Base-by-base conservation (phyloP, 2,797 vertebrate genomes). In the Yasuhikotakia modesta region DNA sequence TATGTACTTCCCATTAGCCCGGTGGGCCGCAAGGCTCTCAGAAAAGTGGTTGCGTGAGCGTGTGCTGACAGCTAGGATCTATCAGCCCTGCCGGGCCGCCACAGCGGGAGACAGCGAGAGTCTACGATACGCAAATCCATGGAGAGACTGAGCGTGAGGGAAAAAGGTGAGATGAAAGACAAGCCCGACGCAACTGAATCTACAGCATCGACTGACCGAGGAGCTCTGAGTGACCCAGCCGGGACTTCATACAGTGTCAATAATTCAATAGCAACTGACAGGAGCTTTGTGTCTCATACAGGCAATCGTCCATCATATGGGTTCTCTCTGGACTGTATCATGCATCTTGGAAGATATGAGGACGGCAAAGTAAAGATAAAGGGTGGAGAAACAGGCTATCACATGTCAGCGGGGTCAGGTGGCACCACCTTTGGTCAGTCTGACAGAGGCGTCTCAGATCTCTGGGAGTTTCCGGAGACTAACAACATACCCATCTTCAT, bases 61-160 rank as follows among this genome's bases (percentile, higher is more conserved):
- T 21, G 35, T 50, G 16, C 64, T 53, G 58, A 83, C 81, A 85
- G 81, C 81, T 83, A 81, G 81, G 79, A 85, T 60, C 84, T 35
- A 78, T 83, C 19, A 21, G n/a, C 61, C 61, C 30, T 50, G 27
- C 53, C 65, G 24, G 72, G n/a, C 71, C 35, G 68, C 45, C 68
- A 27, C 35, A n/a, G 50, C 53, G 64, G 60, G 63, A 73, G 52
- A 43, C 52, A 73, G 58, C 5, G 8, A 46, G 61, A 70, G 19
- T 10, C 57, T 21, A 43, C 46, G 45, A 14, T 24, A 70, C 50
- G 24, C 27, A 52, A 27, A 39, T 50, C n/a, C 16, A 53, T 13
- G 65, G 14, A 65, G 45, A 70, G 30, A 35, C 35, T 3, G 24
- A 66, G 27, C 5, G 14, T 52, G 43, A 46, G 12, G 48, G 11